A percentile compares a stretch with the other conserved stretches of the same genome.
These are phyloP conservation scores for Xenops minutus DNA, from an alignment of 2,797 vertebrate species.

Conservation along the genomic window DNA sequence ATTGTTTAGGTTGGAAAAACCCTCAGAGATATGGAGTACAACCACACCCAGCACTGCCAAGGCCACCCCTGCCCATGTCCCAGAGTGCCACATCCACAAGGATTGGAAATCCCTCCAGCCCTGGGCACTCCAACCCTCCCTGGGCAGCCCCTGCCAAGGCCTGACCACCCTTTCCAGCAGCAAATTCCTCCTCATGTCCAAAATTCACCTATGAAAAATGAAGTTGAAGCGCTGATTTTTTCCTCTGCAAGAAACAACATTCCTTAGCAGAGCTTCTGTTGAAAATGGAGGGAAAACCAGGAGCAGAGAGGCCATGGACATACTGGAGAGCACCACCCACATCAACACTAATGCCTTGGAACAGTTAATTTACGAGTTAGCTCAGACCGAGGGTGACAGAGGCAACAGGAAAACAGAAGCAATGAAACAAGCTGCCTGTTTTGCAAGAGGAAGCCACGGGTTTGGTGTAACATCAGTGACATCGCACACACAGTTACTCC, in stretches of 20 bases:
- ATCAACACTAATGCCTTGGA: fast-evolving
- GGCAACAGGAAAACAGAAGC: neutral
- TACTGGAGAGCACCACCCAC: neutral
- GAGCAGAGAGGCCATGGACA: neutral
- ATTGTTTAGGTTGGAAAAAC: neutral
- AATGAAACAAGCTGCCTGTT: neutral
- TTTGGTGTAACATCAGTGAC: neutral
- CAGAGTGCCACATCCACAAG: neutral
- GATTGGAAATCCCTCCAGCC: too few relatives aligned
- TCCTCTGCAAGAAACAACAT: too few relatives aligned
- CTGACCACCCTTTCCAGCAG: too few relatives aligned
- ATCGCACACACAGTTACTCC: neutral
- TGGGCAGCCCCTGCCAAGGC: too few relatives aligned
- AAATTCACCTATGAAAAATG: too few relatives aligned
- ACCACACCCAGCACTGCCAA: fast-evolving
- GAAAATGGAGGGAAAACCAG: neutral
- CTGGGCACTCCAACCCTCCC: too few relatives aligned
- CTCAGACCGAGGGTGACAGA: neutral
- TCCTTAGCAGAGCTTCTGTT: fast-evolving
- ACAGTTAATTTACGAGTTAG: neutral
- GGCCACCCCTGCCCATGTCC: neutral
- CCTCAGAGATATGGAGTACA: neutral
- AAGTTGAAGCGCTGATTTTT: too few relatives aligned
- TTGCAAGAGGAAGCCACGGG: constrained; percentile 25
- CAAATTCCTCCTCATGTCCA: too few relatives aligned